phyloP scores from a whole-genome alignment of 2,797 vertebrate species.

The Urocyon cinereoargenteus region DNA sequence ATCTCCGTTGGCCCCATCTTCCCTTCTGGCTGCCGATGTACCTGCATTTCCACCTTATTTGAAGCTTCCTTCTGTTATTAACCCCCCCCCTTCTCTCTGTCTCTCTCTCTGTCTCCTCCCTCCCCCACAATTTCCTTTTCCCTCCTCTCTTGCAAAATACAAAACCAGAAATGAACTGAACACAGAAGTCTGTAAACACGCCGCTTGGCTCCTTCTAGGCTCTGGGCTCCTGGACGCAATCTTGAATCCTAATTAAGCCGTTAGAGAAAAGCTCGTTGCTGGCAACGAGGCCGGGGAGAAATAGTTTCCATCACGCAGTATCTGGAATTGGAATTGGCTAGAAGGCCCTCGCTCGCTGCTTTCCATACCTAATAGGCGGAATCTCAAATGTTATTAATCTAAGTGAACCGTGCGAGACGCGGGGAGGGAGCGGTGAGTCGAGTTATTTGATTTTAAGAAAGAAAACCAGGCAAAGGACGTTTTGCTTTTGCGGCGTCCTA shows the following conservation, averaged over 20 bases:
- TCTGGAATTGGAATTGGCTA: constrained; percentile 79
- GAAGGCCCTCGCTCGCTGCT: not conserved
- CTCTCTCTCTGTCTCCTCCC: not conserved
- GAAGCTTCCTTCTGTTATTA: constrained; percentile 61
- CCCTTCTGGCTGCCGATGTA: not conserved
- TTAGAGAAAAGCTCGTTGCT: constrained; percentile 75
- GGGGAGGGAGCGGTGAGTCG: constrained; percentile 69
- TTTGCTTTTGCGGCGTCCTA: constrained; percentile 61
- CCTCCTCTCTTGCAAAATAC: constrained; percentile 81
- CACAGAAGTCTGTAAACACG: constrained; percentile 77
- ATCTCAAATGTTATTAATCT: constrained; percentile 84
- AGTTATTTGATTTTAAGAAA: constrained; percentile 78
- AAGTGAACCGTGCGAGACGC: constrained; percentile 82
- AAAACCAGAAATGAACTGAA: constrained; percentile 83
- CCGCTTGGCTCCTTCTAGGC: constrained; percentile 72
- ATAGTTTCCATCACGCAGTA: constrained; percentile 81
- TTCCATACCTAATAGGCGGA: constrained; percentile 64
- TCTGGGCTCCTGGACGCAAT: constrained; percentile 77
- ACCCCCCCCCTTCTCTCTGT: not conserved
- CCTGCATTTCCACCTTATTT: constrained; percentile 4
- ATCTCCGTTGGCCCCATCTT: not conserved
- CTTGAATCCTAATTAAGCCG: constrained; percentile 88
- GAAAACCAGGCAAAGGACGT: constrained; percentile 73
- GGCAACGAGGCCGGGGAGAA: constrained; percentile 69
- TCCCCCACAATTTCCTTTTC: constrained; percentile 4